These are phyloP conservation scores for Leptura quadrifasciata DNA, from an alignment of 2,888 invertebrate genomes.

Conservation along the genomic window DNA sequence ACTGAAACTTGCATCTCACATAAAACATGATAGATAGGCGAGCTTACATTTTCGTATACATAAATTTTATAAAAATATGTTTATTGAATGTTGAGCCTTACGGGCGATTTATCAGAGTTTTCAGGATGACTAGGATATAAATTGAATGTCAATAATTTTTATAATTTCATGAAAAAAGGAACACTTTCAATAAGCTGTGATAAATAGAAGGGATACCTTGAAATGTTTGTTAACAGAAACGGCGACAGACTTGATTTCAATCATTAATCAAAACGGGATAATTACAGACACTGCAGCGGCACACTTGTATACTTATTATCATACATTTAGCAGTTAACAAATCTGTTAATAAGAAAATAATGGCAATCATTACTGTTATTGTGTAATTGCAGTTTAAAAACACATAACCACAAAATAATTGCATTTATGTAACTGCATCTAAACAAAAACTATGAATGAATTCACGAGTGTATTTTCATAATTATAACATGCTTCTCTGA, in stretches of 20 bases:
- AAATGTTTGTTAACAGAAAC: constrained; percentile 9
- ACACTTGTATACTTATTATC: background rate
- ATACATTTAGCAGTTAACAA: background rate
- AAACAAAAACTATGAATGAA: background rate
- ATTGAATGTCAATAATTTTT: constrained; percentile 17
- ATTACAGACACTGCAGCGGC: constrained; percentile 14
- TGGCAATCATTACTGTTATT: background rate
- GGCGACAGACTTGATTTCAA: constrained; percentile 7
- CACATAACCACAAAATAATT: background rate
- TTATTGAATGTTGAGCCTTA: constrained; percentile 31
- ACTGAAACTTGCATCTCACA: constrained; percentile 39
- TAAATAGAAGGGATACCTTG: constrained; percentile 20
- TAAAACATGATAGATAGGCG: constrained; percentile 44
- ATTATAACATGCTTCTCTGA: too few species aligned
- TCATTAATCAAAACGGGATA: constrained; percentile 22
- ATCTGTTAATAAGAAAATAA: constrained; percentile 3
- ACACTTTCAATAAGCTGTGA: constrained; percentile 9
- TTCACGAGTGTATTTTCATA: too few species aligned
- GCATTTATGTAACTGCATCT: background rate
- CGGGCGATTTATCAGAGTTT: constrained; percentile 44
- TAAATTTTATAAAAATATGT: constrained; percentile 42
- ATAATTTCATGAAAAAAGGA: background rate
- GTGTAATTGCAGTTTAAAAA: constrained; percentile 6
- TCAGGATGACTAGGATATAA: constrained; percentile 14
- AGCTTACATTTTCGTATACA: constrained; percentile 41